Evolutionary conservation across 2,888 invertebrate species (phyloP).

Genomic region (Acrocera orbiculus): DNA sequence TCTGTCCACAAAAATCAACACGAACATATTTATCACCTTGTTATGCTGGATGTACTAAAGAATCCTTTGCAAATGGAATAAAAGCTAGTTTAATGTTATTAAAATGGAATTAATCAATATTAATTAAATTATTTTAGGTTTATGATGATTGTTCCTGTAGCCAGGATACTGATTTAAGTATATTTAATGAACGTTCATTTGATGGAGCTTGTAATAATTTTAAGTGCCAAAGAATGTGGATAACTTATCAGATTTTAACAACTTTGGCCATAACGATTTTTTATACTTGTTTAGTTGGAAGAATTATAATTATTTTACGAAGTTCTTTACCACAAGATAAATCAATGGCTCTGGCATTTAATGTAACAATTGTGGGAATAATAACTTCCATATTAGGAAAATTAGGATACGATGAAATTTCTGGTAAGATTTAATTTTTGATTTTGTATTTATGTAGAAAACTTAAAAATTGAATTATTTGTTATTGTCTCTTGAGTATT

Average conservation of each 20-base stretch:
- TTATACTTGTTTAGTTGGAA: conserved; percentile 29
- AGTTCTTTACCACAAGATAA: conserved; percentile 42
- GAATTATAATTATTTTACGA: conserved; percentile 36
- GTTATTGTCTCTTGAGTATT: background rate
- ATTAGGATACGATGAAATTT: conserved; percentile 40
- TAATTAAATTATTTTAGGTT: conserved; percentile 19
- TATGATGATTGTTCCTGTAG: conserved; percentile 38
- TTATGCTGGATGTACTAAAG: conserved; percentile 46
- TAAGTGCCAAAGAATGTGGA: conserved; percentile 34
- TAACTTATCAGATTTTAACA: conserved; percentile 33
- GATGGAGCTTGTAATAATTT: conserved; percentile 37
- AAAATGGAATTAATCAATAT: background rate
- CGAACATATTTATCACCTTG: conserved; percentile 53
- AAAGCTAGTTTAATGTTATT: conserved; percentile 16
- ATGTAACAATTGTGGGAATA: conserved; percentile 36
- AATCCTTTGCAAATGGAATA: conserved; percentile 30
- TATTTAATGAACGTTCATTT: conserved; percentile 23
- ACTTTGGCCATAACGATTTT: conserved; percentile 28
- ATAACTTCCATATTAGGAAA: conserved; percentile 45
- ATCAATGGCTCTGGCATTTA: conserved; percentile 39
- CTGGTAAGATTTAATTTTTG: conserved; percentile 28
- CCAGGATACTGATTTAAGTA: conserved; percentile 15
- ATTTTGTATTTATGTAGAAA: no score
- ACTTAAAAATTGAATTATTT: background rate
- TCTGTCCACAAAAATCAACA: conserved; percentile 38